phyloP scores from a whole-genome alignment of 2,113 vertebrate species.

The Cololabis saira region DNA sequence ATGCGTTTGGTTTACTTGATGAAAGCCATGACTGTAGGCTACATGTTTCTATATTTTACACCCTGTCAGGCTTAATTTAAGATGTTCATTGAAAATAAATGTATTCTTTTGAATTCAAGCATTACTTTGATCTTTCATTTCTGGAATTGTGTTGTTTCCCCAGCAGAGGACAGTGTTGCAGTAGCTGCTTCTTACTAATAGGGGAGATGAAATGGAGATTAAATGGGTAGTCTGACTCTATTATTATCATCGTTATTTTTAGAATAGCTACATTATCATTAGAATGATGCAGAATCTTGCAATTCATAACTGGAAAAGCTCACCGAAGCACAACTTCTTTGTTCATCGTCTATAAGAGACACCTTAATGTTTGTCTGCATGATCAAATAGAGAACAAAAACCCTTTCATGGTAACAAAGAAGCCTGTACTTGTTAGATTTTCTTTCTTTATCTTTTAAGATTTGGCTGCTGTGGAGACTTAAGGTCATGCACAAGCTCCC shows the following conservation, averaged over 20 bases:
- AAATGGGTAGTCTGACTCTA: constrained; percentile 1
- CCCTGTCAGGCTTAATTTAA: constrained; percentile 59
- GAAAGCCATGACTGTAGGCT: constrained; percentile 58
- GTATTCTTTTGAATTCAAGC: constrained; percentile 32
- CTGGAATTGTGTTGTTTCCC: constrained; percentile 11
- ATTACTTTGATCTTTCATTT: background rate
- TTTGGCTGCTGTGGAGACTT: background rate
- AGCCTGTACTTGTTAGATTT: no score
- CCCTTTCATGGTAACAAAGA: background rate
- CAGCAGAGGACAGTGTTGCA: constrained; percentile 58
- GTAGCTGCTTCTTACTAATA: background rate
- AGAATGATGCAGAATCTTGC: constrained; percentile 27
- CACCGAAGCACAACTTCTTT: background rate
- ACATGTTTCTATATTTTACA: constrained; percentile 51
- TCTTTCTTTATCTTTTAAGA: no score
- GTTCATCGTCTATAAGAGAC: background rate
- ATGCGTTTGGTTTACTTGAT: constrained; percentile 53
- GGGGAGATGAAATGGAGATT: constrained; percentile 1
- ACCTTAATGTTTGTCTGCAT: background rate
- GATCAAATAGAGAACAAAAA: constrained; percentile 6
- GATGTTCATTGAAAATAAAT: constrained; percentile 43
- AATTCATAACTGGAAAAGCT: constrained; percentile 7
- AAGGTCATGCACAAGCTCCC: background rate
- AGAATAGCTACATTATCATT: constrained; percentile 27
- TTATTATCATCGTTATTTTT: constrained; percentile 23